Base-by-base conservation (phyloP, 2,888 invertebrate genomes). In the Microdon myrmicae region DNA sequence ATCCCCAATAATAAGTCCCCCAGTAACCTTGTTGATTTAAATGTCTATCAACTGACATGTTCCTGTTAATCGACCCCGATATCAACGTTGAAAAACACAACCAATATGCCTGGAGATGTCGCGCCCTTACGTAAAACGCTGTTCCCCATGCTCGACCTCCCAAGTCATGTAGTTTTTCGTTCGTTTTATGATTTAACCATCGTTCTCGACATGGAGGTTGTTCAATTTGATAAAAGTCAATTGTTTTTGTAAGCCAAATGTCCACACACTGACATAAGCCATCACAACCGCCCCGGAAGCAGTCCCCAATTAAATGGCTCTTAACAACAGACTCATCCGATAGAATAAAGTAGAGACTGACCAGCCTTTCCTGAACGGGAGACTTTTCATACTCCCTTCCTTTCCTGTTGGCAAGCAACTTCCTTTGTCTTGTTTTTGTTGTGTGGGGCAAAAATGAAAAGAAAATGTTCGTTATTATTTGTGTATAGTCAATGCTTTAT, bases 141-240 rank as follows among this genome's bases (percentile, higher is more conserved):
- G n/a, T n/a, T n/a, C n/a, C n/a, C n/a, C n/a, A n/a, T n/a, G n/a
- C n/a, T n/a, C n/a, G n/a, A n/a, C n/a, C n/a, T n/a, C n/a, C n/a
- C n/a, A n/a, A n/a, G n/a, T n/a, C n/a, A n/a, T n/a, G n/a, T n/a
- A n/a, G n/a, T n/a, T n/a, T 38, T 43, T 48, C 43, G 32, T 43
- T 34, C 35, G 47, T 60, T 60, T 60, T 54, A 54, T 31, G 51
- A 29, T 47, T 60, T 47, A 25, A 37, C 55, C 55, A 60, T 60
- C 31, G 43, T 48, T 60, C 43, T 47, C 43, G 25, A 37, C 14
- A 34, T 34, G 48, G 44, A 54, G 69, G 68, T 69, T 69, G 69
- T 69, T 70, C 68, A 70, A 70, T 70, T 70, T 70, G 69, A 70
- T 70, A 70, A 68, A 68, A 69, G 69, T 54, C 68, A 61, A 70